Base-by-base conservation (phyloP, 2,888 invertebrate genomes). In the Hermaeophaga mercurialis region DNA sequence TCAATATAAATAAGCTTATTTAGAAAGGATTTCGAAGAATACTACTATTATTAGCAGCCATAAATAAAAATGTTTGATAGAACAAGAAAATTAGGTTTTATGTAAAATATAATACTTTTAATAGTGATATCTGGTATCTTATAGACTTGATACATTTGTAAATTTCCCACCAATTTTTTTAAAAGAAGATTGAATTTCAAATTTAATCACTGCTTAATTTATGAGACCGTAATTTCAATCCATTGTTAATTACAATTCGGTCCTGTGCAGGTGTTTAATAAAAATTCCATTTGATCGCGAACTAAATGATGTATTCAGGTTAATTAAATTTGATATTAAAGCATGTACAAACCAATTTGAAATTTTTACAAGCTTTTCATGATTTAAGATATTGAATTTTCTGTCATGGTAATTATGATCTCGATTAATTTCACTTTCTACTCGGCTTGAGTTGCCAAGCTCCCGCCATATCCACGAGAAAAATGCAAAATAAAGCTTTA, bases 371-470 rank as follows among this genome's bases (percentile, higher is more conserved):
- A 14, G 34, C 46, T 34, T 33, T 33, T 33, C 31, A 19, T 33
- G 11, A 33, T 46, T 46, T 33, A 19, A 18, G 19, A 46, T 34
- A 46, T 46, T 46, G 19, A 19, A 33, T 33, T 46, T 33, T 46
- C 19, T 33, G 19, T 46, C 33, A 12, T 11, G 19, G 19, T 46
- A 33, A 46, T 46, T 33, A 17, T 33, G 14, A 46, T 46, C 18
- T 46, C 33, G 26, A 33, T 46, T 46, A 19, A 46, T 46, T 46
- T 33, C 33, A 46, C 46, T 33, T 46, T 46, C 46, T 46, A 33
- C 33, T 46, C 46, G 33, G 17, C 38, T 34, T 33, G 19, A 46
- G 33, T 46, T 33, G 46, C 31, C 46, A 46, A 46, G 34, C 15
- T 26, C 28, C 33, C 12, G 46, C 33, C 17, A 33, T 17, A 33